Base-by-base conservation (phyloP, 2,888 invertebrate genomes). In the Galerucella nymphaeae region DNA sequence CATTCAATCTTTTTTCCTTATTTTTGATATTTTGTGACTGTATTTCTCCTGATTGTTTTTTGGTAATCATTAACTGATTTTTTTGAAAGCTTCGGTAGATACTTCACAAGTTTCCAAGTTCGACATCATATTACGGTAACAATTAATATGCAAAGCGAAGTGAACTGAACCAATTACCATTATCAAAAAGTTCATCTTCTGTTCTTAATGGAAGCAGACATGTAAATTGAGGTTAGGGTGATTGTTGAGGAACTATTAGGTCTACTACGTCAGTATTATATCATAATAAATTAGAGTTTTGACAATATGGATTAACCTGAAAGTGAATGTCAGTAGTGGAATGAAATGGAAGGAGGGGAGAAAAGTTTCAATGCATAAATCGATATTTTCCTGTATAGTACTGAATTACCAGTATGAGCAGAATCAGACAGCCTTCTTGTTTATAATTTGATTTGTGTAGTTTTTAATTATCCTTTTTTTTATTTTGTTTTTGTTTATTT, bases 401-500 rank as follows among this genome's bases (percentile, higher is more conserved):
- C 8, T 38, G 8, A 8, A 38, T 38, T 0, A 38, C 8, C 8
- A 38, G 9, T 38, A 1, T 38, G 9, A 38, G 1, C 30, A 38
- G 1, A 38, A 38, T 38, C 30, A 38, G 8, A 38, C 30, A 9
- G 10, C 9, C 16, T 53, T 8, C 18, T 65, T 53, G 30, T 18
- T 9, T 13, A 8, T 6, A 9, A 38, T 38, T 38, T 38, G 5
- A 30, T 50, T 53, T 30, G 30, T 30, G n/a, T n/a, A 8, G 2
- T 48, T 10, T n/a, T 14, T 50, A 5, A 30, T 64, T n/a, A 48
- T 38, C 9, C 55, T 23, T 42, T 45, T n/a, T n/a, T 66, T 48
- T 50, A 71, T 48, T n/a, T 45, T 45, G 45, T 63, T 67, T 38
- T 62, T 72, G 70, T 78, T 78, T 69, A 65, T 79, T 78, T 76